A percentile compares a stretch with the other conserved stretches of the same genome.
Evolutionary conservation across 2,113 vertebrate species (phyloP).

Genomic region (Archocentrus centrarchus): DNA sequence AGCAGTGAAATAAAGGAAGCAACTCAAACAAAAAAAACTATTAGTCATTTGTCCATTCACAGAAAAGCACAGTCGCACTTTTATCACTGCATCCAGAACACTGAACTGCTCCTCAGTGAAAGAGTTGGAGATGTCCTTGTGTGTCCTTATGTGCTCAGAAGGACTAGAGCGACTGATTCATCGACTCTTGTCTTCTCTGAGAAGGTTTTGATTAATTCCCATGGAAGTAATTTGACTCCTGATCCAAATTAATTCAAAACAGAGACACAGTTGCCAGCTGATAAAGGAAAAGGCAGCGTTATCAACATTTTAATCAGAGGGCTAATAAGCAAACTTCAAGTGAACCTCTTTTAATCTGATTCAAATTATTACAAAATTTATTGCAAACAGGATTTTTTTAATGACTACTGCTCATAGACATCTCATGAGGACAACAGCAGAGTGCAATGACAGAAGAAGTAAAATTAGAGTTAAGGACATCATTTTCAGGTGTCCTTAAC

Average conservation of each 20-base stretch:
- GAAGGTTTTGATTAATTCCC: slow-evolving; percentile 45
- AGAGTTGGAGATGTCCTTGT: slow-evolving; percentile 29
- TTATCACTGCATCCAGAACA: neutral
- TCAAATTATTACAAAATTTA: neutral
- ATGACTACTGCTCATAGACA: neutral
- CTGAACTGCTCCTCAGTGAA: slow-evolving; percentile 1
- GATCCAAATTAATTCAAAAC: slow-evolving; percentile 35
- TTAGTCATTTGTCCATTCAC: neutral
- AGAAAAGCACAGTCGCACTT: neutral
- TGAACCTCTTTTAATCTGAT: neutral
- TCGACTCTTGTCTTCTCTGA: slow-evolving; percentile 34
- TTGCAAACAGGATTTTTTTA: neutral
- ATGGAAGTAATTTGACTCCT: slow-evolving; percentile 29
- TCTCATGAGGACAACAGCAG: neutral
- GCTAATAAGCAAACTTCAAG: slow-evolving; percentile 19
- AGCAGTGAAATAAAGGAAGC: neutral
- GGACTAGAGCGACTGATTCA: slow-evolving; percentile 23
- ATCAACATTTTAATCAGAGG: slow-evolving; percentile 32
- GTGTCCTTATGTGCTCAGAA: slow-evolving; percentile 29
- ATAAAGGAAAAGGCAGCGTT: slow-evolving; percentile 17
- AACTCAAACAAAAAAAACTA: neutral
- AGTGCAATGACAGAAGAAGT: neutral
- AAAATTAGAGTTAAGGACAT: neutral
- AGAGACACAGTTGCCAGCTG: slow-evolving; percentile 5
- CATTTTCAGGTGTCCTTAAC: neutral